A percentile compares a stretch with the other conserved stretches of the same genome.
phyloP scores from a whole-genome alignment of 2,113 vertebrate genomes.

The Nettapus auritus region DNA sequence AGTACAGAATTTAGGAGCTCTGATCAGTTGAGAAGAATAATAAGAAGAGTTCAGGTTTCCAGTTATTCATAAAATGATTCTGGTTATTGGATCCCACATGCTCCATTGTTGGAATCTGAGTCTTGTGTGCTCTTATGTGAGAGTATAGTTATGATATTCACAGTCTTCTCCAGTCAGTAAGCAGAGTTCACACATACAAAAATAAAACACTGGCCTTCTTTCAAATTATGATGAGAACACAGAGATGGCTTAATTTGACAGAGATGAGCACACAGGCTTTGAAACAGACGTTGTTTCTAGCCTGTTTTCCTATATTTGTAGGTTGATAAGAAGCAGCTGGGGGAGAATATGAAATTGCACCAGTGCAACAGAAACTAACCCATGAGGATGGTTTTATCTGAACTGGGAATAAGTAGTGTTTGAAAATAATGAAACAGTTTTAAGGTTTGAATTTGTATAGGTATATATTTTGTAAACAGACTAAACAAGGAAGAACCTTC shows the following conservation, averaged over 20 bases:
- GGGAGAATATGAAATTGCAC: neutral
- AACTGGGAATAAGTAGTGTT: neutral
- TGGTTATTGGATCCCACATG: neutral
- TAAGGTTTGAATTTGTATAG: neutral
- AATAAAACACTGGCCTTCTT: slow-evolving; percentile 73
- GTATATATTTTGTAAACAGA: neutral
- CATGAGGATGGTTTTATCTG: neutral
- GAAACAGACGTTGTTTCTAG: slow-evolving; percentile 49
- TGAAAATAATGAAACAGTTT: neutral
- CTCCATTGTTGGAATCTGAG: neutral
- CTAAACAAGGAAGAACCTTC: neutral
- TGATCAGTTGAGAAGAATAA: neutral
- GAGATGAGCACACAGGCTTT: slow-evolving; percentile 77
- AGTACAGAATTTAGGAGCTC: neutral
- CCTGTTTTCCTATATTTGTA: slow-evolving; percentile 10
- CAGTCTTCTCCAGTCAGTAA: slow-evolving; percentile 23
- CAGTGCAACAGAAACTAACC: neutral
- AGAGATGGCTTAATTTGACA: slow-evolving; percentile 77
- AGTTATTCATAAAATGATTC: neutral
- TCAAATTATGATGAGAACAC: slow-evolving; percentile 75
- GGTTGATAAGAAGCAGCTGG: neutral
- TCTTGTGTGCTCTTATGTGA: neutral
- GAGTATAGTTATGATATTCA: slow-evolving; percentile 29
- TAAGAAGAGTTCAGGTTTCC: neutral
- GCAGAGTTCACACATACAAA: slow-evolving; percentile 41